phyloP scores from a whole-genome alignment of 1,140 invertebrate genomes.

The Zaprionus capensis region DNA sequence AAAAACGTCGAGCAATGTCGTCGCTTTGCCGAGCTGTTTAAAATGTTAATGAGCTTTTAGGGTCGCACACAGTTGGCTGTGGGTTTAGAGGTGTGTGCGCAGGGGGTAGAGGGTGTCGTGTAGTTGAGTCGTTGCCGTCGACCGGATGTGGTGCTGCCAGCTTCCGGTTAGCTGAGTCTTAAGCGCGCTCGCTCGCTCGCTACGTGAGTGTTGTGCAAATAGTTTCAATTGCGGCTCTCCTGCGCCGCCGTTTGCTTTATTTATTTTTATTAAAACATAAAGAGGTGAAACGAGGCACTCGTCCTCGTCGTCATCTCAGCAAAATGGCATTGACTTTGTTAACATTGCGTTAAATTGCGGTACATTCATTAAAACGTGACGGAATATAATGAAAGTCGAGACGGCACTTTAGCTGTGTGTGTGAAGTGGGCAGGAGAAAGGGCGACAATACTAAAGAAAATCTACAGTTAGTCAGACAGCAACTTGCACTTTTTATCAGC shows the following conservation, averaged over 20 bases:
- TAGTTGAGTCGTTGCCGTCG: constrained; percentile 27
- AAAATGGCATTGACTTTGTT: constrained; percentile 80
- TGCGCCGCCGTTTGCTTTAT: constrained; percentile 76
- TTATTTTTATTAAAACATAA: constrained; percentile 84
- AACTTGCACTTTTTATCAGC: constrained; percentile 71
- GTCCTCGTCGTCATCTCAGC: not conserved
- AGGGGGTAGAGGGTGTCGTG: not conserved
- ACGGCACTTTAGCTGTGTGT: constrained; percentile 17
- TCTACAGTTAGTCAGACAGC: constrained; percentile 15
- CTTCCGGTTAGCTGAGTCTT: constrained; percentile 79
- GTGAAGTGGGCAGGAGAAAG: not conserved
- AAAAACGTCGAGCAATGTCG: constrained; percentile 45
- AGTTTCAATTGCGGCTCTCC: constrained; percentile 82
- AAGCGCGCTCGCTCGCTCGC: constrained; percentile 50
- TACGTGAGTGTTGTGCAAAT: constrained; percentile 83
- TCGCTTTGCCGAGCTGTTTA: constrained; percentile 79
- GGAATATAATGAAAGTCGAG: constrained; percentile 46
- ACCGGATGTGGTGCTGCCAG: constrained; percentile 75
- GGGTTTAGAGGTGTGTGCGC: constrained; percentile 16
- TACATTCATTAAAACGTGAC: constrained; percentile 71
- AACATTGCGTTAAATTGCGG: constrained; percentile 77
- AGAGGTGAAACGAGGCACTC: constrained; percentile 57
- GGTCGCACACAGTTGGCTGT: constrained; percentile 46
- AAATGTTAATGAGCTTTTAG: constrained; percentile 83
- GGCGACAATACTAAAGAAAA: not conserved